Base-by-base conservation (phyloP, 2,797 vertebrate genomes). In the Petrocephalus sullivani region DNA sequence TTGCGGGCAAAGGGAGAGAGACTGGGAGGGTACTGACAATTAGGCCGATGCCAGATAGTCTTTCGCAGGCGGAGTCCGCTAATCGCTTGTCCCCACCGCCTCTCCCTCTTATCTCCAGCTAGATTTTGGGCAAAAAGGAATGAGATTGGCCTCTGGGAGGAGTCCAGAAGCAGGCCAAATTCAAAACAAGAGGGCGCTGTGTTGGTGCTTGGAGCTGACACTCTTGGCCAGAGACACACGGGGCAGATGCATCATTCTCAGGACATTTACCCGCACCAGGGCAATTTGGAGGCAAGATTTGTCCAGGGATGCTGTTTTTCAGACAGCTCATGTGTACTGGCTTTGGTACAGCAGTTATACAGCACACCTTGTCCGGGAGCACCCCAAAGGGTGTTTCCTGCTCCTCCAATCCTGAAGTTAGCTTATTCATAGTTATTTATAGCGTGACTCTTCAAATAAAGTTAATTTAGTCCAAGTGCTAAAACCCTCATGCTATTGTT, bases 41-140 rank as follows among this genome's bases (percentile, higher is more conserved):
- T 96, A 96, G 92, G 90, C 93, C 12, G 95, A 96, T 96, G 95
- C 95, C 96, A 96, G 96, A 96, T 96, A 96, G 91, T 56, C 57
- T 19, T 16, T 78, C 2, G 87, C 60, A 53, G 82, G 16, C 85
- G 92, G 90, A 19, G 83, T 78, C 87, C 87, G n/a, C 93, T 64
- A 95, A 96, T 96, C 95, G 64, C 90, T 89, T 91, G 91, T 95
- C 91, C 92, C 94, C 94, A 96, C 96, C 96, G 90, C 93, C 91
- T 57, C 85, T 91, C 91, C 91, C 93, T 93, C 95, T 96, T 96
- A 96, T 96, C 94, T 92, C 94, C 93, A 94, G 94, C 95, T 94
- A 93, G 90, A 94, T 95, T 95, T 96, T 95, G 93, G 93, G 94
- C 95, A 95, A 94, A 93, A 92, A 94, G 91, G 84, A 87, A 53